phyloP scores from a whole-genome alignment of 2,797 vertebrate genomes.

The Neomorphus geoffroyi region DNA sequence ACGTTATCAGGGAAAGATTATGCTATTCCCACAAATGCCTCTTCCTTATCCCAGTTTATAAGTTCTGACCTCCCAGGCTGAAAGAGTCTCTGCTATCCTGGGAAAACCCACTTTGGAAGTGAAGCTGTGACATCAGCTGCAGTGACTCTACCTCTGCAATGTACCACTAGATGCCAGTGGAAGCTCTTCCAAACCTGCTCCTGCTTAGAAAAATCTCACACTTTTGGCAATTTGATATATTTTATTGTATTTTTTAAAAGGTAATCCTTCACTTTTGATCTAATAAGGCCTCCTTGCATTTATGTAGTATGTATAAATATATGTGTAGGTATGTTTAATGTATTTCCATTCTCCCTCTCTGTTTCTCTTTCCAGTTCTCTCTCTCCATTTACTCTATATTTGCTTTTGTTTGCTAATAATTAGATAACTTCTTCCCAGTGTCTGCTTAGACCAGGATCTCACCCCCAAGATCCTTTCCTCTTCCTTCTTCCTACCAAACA shows the following conservation, averaged over 20 bases:
- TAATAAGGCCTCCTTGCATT: not conserved
- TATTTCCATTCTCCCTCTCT: not conserved
- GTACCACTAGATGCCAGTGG: slow-evolving; percentile 61
- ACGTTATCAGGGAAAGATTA: not conserved
- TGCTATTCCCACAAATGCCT: not conserved
- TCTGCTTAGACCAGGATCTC: not conserved
- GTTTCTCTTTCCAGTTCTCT: not conserved
- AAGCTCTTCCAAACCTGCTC: not conserved
- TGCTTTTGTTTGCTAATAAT: not conserved
- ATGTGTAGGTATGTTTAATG: not conserved
- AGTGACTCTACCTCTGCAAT: not conserved
- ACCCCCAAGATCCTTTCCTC: not conserved
- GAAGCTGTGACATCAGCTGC: not conserved
- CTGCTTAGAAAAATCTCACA: not conserved
- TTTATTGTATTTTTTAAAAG: not conserved
- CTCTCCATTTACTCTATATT: not conserved
- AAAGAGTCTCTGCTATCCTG: accelerated
- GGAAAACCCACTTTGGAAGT: not conserved
- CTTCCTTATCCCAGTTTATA: not conserved
- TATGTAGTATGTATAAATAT: not conserved
- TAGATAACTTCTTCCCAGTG: not conserved
- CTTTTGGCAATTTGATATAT: not conserved
- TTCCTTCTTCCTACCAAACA: not conserved
- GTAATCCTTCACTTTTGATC: not conserved
- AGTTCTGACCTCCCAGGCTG: not conserved